Evolutionary conservation across 2,888 invertebrate genomes (phyloP).

Genomic region (Athalia circularis): DNA sequence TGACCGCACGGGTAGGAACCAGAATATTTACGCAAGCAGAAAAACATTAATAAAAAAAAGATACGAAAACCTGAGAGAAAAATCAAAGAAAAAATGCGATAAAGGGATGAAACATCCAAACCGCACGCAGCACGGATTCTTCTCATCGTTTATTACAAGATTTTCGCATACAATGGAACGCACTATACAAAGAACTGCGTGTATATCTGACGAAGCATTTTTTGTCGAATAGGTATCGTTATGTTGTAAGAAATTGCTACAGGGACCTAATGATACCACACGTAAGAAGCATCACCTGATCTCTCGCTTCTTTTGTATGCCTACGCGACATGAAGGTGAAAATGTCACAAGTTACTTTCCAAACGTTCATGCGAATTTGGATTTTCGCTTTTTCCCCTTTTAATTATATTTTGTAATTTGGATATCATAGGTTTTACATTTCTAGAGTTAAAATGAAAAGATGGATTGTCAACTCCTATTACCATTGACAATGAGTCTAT

Average conservation of each 20-base stretch:
- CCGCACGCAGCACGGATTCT: background rate
- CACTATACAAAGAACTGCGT: background rate
- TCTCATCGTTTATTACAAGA: background rate
- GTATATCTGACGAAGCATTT: conserved; percentile 11
- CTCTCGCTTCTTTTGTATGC: background rate
- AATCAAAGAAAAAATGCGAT: background rate
- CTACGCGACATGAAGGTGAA: too few relatives aligned
- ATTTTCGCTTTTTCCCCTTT: too few relatives aligned
- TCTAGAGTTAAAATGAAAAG: too few relatives aligned
- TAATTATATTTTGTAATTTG: too few relatives aligned
- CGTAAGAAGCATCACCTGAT: background rate
- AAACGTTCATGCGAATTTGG: too few relatives aligned
- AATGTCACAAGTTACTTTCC: too few relatives aligned
- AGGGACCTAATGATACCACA: background rate
- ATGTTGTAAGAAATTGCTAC: background rate
- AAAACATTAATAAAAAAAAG: too few relatives aligned
- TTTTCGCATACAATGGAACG: conserved; percentile 9
- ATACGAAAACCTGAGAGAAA: background rate
- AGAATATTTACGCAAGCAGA: too few relatives aligned
- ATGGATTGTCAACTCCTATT: too few relatives aligned
- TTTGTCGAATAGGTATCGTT: conserved; percentile 7
- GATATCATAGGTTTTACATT: too few relatives aligned
- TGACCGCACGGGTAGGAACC: too few relatives aligned
- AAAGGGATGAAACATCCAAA: background rate
- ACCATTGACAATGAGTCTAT: too few relatives aligned